Base-by-base conservation (phyloP, 2,888 invertebrate genomes). In the Trachelus iudaicus region DNA sequence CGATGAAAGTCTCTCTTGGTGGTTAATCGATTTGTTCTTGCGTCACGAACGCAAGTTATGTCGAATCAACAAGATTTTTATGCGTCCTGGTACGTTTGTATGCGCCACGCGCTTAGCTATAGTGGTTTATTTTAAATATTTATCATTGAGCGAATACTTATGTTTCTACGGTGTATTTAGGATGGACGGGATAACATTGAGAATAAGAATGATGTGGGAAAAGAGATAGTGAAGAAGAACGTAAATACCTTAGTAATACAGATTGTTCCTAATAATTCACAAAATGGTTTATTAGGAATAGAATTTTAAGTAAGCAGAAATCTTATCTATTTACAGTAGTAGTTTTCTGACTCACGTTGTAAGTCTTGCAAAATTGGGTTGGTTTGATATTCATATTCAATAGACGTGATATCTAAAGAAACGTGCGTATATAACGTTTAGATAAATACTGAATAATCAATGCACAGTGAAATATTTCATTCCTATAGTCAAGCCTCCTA, bases 31-130 rank as follows among this genome's bases (percentile, higher is more conserved):
- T 79, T 80, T 77, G 75, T 76, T 74, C 80, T 78, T 81, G 77
- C 81, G 80, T 83, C 82, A 83, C 76, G 75, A 76, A 75, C 76
- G 76, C 75, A 68, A 68, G 69, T 76, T 30, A 13, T n/a, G 33
- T 35, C 69, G 40, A 76, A 76, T 76, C 69, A 81, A 80, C 79
- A 78, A 73, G 79, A 82, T 82, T 82, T 79, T 82, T 82, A 82
- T 56, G 9, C 56, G 23, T 56, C 56, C 56, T 56, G 23, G 23
- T 23, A 6, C 23, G 56, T 56, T 56, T 23, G 9, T 23, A 56
- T 56, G 56, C 56, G 23, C 56, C 23, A 23, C 23, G 23, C 56
- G 56, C 23, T 56, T 56, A 56, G 23, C 56, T 56, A 56, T 23
- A 56, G 23, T 56, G 56, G 23, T 23, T 56, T 23, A 56, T 56